Evolutionary conservation across 2,113 vertebrate species (phyloP), one percentile per base, ranked within the genome.

Genomic region (Poecile atricapillus): DNA sequence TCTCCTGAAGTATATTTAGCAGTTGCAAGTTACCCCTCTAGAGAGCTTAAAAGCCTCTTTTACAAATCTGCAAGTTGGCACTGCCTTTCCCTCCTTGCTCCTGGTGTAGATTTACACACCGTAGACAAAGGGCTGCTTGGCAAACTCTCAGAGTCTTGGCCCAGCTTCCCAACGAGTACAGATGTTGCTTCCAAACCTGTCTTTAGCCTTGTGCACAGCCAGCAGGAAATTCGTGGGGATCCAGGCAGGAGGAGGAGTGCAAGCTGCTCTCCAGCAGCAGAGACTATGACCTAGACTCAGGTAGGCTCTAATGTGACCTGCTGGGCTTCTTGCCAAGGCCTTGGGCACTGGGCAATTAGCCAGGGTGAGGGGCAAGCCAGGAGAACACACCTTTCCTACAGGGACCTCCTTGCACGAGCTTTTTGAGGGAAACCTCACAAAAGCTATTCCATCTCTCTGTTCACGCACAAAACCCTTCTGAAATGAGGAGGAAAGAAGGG

Each of bases 1-100:
- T 90, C 71, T 91, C 67, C 84, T 24, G 13, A 43, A 78, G 50
- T 85, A 70, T 85, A 96, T 93, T 92, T 83, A 94, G 88, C 69
- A 87, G 58, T 79, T 84, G 56, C 53, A 37, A 78, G 44, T 64
- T 93, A 53, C 22, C 28, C 46, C 53, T 44, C 53, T 8, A 22
- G 86, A 93, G 83, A 84, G 37, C 71, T 77, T 71, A 59, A 90
- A 78, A 90, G 58, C 23, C 27, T 70, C 75, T 83, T 86, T 73
- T 68, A 77, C 58, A 63, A 46, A 83, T 39, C 52, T 82, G 46
- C 83, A 82, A 90, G 62, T 86, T 93, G 91, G 83, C 79, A 50
- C 8, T 39, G 49, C 31, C 64, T 92, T 58, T 56, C 75, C 74
- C 50, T 86, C 69, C 3, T 9, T 5, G 73, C 55, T 63, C 78